Evolutionary conservation across 2,888 invertebrate genomes (phyloP), one percentile per base, ranked within the genome.

Genomic region (Zaprionus lineosus): DNA sequence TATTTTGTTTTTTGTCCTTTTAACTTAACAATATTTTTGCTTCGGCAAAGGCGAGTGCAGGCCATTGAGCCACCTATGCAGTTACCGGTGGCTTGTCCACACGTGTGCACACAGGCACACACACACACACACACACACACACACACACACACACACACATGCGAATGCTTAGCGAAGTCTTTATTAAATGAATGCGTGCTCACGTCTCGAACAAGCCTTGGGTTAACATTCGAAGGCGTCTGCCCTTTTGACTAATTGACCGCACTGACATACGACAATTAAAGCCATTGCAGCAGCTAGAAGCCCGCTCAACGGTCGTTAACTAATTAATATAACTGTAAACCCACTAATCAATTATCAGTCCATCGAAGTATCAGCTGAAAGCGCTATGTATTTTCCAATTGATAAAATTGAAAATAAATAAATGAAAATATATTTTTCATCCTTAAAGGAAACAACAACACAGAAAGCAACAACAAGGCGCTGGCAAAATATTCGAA

Each of bases 251-350:
- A 37, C 67, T 68, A 68, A 68, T 68, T 68, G 72, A 68, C 72
- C 53, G 16, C 53, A 65, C 50, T 52, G 66, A 50, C 59, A 65
- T 37, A 43, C 31, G 50, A 66, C 73, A 68, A 72, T 72, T 66
- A 68, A 66, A 73, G 43, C 60, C 53, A 50, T 36, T 59, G 67
- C 52, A 48, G 52, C 40, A 52, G 28, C 36, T 15, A 37, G 24
- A 29, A 34, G 24, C 14, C 31, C 19, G 31, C 28, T 11, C 28
- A 18, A 21, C 40, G 18, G 19, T 31, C 15, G 36, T 26, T 36
- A 66, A 51, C 64, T 57, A 65, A 52, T 64, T 65, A 67, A 52
- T n/a, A n/a, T 48, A 28, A 26, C 26, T 21, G 21, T 16, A 33
- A 26, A 6, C 19, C 24, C 18, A 19, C 19, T 24, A 24, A 1